phyloP scores from a whole-genome alignment of 2,797 vertebrate species.

The Neostethus bicornis region DNA sequence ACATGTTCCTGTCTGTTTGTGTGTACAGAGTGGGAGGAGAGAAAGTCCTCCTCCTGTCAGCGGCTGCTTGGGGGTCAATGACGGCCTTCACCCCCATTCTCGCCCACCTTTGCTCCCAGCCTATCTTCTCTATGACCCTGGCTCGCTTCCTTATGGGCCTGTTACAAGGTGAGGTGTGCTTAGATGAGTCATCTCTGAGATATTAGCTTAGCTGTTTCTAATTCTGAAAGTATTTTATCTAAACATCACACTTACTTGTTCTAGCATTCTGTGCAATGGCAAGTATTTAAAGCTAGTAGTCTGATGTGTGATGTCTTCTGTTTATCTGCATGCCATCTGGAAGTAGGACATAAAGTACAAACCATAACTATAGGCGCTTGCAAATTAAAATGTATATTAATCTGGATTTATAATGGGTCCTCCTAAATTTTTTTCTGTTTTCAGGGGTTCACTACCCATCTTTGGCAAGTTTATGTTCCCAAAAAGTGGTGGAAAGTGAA shows the following conservation, averaged over 20 bases:
- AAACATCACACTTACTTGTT: not conserved
- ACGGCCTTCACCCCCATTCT: conserved; percentile 88
- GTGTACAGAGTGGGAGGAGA: conserved; percentile 91
- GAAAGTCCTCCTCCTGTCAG: conserved; percentile 91
- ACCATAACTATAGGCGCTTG: too few relatives aligned
- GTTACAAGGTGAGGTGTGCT: conserved; percentile 87
- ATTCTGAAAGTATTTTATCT: not conserved
- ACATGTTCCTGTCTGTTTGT: conserved; percentile 3
- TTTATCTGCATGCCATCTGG: too few relatives aligned
- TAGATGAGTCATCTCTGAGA: not conserved
- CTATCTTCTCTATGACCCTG: conserved; percentile 87
- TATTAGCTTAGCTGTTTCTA: not conserved
- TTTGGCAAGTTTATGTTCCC: conserved; percentile 92
- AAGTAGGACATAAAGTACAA: not conserved
- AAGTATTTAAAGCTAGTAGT: not conserved
- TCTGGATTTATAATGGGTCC: not conserved
- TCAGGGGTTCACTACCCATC: conserved; percentile 93
- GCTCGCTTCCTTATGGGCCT: conserved; percentile 92
- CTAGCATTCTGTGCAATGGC: not conserved
- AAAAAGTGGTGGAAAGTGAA: conserved; percentile 90
- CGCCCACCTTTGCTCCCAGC: conserved; percentile 84
- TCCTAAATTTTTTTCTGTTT: conserved; percentile 2
- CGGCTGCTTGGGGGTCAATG: conserved; percentile 91
- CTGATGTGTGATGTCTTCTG: not conserved
- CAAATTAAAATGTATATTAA: too few relatives aligned